Evolutionary conservation across 1,140 invertebrate genomes (phyloP).

Genomic region (Drosophila pruinosa): DNA sequence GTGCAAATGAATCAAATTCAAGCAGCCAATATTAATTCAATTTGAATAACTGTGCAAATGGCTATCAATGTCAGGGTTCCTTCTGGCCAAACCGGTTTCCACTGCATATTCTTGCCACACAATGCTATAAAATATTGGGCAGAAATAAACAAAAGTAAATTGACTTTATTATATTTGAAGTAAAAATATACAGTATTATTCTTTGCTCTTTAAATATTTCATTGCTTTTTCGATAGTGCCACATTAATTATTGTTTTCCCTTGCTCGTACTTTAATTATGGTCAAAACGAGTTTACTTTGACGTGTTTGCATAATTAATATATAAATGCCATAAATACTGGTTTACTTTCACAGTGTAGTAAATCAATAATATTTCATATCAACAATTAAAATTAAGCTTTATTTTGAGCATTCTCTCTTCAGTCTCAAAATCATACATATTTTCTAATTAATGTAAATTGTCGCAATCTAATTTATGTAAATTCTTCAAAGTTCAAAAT

Average conservation of each 20-base stretch:
- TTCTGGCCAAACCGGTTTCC: slow-evolving; percentile 40
- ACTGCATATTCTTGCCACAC: slow-evolving; percentile 2
- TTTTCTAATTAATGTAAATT: neutral
- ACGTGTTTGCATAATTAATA: neutral
- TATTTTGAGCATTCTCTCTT: neutral
- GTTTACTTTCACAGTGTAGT: neutral
- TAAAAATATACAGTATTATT: too few relatives aligned
- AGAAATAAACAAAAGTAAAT: neutral
- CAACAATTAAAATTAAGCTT: neutral
- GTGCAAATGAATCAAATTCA: slow-evolving; percentile 46
- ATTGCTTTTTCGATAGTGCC: too few relatives aligned
- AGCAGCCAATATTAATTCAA: slow-evolving; percentile 64
- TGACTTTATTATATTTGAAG: too few relatives aligned
- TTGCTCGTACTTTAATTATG: neutral
- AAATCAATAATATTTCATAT: neutral
- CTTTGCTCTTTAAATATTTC: too few relatives aligned
- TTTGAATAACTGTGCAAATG: slow-evolving; percentile 60
- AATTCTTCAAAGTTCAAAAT: neutral
- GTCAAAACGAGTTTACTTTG: neutral
- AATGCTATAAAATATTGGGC: neutral
- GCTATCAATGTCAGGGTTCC: slow-evolving; percentile 43
- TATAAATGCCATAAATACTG: neutral
- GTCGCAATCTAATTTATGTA: neutral
- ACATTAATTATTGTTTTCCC: too few relatives aligned
- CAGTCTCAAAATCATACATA: too few relatives aligned